Evolutionary conservation across 2,113 vertebrate genomes (phyloP), one percentile per base, ranked within the genome.

Genomic region (Mustela nigripes): DNA sequence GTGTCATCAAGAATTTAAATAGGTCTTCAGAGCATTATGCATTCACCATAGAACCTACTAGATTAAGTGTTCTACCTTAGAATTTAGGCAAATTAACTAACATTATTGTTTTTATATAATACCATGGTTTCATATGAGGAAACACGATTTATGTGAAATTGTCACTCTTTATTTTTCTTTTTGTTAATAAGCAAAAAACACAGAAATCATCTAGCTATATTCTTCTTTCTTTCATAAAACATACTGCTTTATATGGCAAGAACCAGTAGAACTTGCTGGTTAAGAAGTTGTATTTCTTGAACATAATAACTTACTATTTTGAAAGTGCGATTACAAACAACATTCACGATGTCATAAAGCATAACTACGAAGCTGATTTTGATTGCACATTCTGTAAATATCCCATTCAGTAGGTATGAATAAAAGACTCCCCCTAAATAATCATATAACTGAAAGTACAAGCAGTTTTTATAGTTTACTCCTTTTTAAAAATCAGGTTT

Each of bases 271-370:
- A 79, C 94, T 95, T 96, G 3, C 82, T 92, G 56, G 53, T 73
- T 83, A 96, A 89, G 67, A 97, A 98, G 86, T 48, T 15, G 33
- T 48, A 73, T 6, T 89, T 73, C 76, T 97, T 94, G 65, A 97
- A 92, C 28, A 60, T 60, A 88, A 50, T 74, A 82, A 85, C n/a
- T 85, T 50, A 0, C 0, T 65, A 48, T 76, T 71, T 97, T 96
- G 89, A 97, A 97, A 97, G 92, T 0, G 1, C 42, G 96, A 53
- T 97, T 94, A 95, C 88, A 97, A 97, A 91, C 22, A 67, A 53
- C 76, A 92, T 87, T 94, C 79, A 83, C 4, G 48, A 63, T 45
- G 65, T 65, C 97, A 86, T 79, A 89, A 96, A 94, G 36, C 28
- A 73, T 50, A 97, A 36, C 15, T 73, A 88, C 80, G 79, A 97